phyloP scores from a whole-genome alignment of 2,888 invertebrate genomes.

The Andrena flavipes region DNA sequence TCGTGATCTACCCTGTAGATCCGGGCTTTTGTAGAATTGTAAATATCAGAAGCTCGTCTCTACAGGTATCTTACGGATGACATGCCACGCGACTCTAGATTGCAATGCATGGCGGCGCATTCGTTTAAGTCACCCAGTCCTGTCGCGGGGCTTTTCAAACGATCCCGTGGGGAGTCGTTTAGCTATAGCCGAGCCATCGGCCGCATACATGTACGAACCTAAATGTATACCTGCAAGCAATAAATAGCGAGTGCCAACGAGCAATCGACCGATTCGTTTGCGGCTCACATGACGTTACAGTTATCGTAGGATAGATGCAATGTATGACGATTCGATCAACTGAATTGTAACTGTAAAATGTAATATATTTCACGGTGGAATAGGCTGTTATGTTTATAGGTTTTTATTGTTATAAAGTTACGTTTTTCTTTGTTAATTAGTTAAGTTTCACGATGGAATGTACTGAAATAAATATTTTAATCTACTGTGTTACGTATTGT shows the following conservation, averaged over 20 bases:
- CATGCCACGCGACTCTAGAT: slow-evolving; percentile 90
- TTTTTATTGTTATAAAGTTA: neutral
- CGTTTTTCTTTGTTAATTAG: neutral
- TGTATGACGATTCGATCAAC: neutral
- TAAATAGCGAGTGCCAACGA: neutral
- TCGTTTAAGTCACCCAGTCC: neutral
- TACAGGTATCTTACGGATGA: slow-evolving; percentile 99
- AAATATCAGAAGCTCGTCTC: slow-evolving; percentile 99
- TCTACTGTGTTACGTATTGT: neutral
- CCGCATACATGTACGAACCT: too few relatives aligned
- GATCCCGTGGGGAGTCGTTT: slow-evolving; percentile 7
- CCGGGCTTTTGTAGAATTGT: slow-evolving; percentile 98
- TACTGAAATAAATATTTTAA: neutral
- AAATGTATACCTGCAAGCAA: neutral
- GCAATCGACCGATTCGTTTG: neutral
- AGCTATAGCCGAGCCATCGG: neutral
- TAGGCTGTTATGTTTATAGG: neutral
- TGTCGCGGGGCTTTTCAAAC: slow-evolving; percentile 5
- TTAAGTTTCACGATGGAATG: neutral
- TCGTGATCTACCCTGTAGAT: slow-evolving; percentile 99
- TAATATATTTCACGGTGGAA: neutral
- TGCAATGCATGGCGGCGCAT: slow-evolving; percentile 62
- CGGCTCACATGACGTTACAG: slow-evolving; percentile 7
- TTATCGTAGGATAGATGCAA: neutral
- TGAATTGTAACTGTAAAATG: neutral